phyloP scores from a whole-genome alignment of 2,797 vertebrate species.

The Cheirogaleus major region DNA sequence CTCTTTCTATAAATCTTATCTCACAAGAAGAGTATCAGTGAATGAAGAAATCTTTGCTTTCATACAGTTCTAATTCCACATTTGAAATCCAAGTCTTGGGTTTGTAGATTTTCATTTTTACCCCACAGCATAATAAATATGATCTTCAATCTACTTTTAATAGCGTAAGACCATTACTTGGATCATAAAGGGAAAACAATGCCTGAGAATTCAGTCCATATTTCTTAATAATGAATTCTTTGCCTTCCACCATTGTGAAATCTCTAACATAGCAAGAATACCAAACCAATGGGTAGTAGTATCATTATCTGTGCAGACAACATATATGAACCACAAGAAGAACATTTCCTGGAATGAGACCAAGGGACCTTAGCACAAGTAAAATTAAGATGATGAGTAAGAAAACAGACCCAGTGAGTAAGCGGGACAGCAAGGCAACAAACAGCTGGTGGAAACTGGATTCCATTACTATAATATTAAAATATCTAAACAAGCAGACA shows the following conservation, averaged over 20 bases:
- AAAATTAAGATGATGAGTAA: neutral
- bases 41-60: neutral
- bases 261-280: neutral
- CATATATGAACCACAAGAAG: neutral
- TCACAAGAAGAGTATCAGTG: neutral
- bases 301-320: neutral
- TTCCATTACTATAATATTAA: neutral
- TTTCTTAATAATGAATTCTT: neutral
- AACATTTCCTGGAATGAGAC: neutral
- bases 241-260: neutral
- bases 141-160: neutral
- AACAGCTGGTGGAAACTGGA: neutral
- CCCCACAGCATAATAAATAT: neutral
- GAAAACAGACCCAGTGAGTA: neutral
- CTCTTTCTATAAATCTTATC: neutral
- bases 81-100: neutral
- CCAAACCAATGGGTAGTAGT: too few species aligned
- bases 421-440: neutral
- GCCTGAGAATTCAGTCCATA: neutral
- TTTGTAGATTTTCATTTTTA: constrained; percentile 13
- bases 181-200: neutral
- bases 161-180: neutral
- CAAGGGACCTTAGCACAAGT: neutral
- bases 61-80: neutral
- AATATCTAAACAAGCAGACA: constrained; percentile 35